Evolutionary conservation across 1,140 invertebrate genomes (phyloP).

Genomic region (Drosophila nigrodunni): DNA sequence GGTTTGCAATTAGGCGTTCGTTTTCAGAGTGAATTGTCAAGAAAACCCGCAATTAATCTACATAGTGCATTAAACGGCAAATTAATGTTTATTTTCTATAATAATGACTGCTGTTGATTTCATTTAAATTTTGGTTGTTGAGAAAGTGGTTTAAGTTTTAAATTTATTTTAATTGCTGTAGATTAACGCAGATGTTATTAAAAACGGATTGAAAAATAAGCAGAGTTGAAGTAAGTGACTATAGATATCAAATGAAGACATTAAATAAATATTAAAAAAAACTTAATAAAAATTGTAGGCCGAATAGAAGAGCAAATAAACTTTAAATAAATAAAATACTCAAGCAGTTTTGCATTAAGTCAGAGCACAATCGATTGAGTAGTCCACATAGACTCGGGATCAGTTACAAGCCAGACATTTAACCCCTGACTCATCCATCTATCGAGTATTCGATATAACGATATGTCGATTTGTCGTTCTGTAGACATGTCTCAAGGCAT

Average conservation of each 20-base stretch:
- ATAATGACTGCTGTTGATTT: neutral
- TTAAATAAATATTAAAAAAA: neutral
- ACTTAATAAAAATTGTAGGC: too few relatives aligned
- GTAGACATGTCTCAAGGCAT: slow-evolving; percentile 10
- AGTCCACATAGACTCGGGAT: neutral
- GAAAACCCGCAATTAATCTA: slow-evolving; percentile 25
- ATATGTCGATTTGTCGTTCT: neutral
- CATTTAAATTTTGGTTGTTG: neutral
- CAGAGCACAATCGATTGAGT: neutral
- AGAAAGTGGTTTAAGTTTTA: slow-evolving; percentile 10
- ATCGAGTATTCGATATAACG: slow-evolving; percentile 3
- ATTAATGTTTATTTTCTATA: slow-evolving; percentile 6
- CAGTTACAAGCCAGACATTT: slow-evolving; percentile 20
- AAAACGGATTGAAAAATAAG: too few relatives aligned
- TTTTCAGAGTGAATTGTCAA: slow-evolving; percentile 20
- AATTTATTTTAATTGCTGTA: neutral
- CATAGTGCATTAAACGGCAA: slow-evolving; percentile 4
- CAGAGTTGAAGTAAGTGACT: neutral
- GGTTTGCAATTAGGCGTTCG: slow-evolving; percentile 2
- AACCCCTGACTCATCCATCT: slow-evolving; percentile 8
- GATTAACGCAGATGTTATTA: too few relatives aligned
- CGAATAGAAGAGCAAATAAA: neutral
- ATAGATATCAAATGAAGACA: neutral
- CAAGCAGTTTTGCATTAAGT: slow-evolving; percentile 1
- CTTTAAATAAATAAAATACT: neutral